Percentiles rank a stretch among this genome's conserved stretches.
phyloP scores from a whole-genome alignment of 2,113 vertebrate species.

The Genyomyrus donnyi region DNA sequence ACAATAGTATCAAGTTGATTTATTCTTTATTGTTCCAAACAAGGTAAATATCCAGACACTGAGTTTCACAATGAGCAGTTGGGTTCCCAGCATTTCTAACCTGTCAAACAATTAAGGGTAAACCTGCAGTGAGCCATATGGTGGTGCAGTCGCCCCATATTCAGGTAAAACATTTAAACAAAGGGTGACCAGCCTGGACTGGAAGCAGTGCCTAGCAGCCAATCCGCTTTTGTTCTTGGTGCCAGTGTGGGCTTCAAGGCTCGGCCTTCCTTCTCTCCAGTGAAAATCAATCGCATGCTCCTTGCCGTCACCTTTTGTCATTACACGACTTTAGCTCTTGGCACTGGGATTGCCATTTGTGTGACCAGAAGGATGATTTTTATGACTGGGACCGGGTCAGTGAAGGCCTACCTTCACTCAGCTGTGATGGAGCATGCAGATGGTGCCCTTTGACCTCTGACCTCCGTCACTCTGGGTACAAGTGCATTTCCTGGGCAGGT shows the following conservation, averaged over 20 bases:
- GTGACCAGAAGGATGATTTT: background rate
- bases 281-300: background rate
- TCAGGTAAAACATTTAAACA: background rate
- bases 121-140: background rate
- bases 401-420: background rate
- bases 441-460: background rate
- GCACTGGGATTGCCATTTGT: background rate
- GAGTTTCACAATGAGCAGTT: background rate
- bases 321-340: background rate
- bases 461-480: background rate
- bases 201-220: background rate
- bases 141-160: background rate
- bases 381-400: background rate
- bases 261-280: background rate
- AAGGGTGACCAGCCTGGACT: constrained; percentile 2
- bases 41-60: constrained; percentile 1
- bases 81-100: background rate
- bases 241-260: background rate
- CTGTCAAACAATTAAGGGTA: background rate
- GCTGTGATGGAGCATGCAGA: background rate
- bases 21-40: background rate
- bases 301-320: background rate
- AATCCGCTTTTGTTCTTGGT: background rate
- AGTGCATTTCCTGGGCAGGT: background rate
- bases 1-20: background rate